Percentiles rank a stretch among this genome's conserved stretches.
These are phyloP conservation scores for Siphamia tubifer DNA, from an alignment of 2,113 vertebrate species.

Conservation along the genomic window DNA sequence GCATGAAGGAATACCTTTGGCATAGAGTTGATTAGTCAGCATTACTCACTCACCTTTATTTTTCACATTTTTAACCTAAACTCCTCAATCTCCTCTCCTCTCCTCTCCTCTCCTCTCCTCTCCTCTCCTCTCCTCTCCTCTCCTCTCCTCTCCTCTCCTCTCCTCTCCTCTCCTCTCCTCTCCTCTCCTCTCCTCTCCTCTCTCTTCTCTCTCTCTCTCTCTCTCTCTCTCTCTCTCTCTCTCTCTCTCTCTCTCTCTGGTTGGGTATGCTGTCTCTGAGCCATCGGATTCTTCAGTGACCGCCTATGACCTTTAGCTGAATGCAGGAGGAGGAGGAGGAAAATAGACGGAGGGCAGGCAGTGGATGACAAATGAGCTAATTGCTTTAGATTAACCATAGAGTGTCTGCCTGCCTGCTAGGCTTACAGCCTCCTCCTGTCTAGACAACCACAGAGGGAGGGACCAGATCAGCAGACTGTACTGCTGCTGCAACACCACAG, in stretches of 20 bases:
- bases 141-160: background rate
- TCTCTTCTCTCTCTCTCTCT: background rate
- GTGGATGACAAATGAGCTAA: conserved; percentile 71
- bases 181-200: background rate
- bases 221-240: background rate
- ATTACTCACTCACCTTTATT: too few relatives aligned
- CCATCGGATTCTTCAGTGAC: conserved; percentile 59
- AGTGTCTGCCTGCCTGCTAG: conserved; percentile 59
- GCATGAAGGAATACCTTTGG: too few relatives aligned
- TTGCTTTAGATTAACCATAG: conserved; percentile 68
- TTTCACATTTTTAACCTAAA: too few relatives aligned
- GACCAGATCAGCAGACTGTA: conserved; percentile 19
- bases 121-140: background rate
- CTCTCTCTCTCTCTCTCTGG: background rate
- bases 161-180: background rate
- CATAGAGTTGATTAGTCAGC: too few relatives aligned
- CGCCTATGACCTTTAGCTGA: conserved; percentile 62
- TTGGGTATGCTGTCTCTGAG: conserved; percentile 33
- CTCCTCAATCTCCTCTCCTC: conserved; percentile 12
- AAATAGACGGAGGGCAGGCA: conserved; percentile 55
- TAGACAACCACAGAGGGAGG: conserved; percentile 63
- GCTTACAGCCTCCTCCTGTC: conserved; percentile 57
- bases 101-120: background rate
- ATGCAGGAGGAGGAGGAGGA: conserved; percentile 45
- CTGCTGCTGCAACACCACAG: conserved; percentile 9